Evolutionary conservation across 1,140 invertebrate genomes (phyloP).

Genomic region (Drosophila takahashii): DNA sequence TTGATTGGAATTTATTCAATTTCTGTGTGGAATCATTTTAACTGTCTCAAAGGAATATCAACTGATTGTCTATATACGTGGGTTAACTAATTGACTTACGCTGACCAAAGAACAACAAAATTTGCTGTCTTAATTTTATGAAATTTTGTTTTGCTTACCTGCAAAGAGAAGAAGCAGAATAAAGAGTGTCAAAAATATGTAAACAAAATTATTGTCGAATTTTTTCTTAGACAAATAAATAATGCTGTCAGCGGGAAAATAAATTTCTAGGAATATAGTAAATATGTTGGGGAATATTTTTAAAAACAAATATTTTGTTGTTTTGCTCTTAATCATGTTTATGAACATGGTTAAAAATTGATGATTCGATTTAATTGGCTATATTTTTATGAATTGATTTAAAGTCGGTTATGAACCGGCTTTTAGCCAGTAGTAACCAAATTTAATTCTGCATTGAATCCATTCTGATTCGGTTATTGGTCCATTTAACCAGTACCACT

Average conservation of each 20-base stretch:
- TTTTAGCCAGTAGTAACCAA: not conserved
- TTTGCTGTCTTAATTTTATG: constrained; percentile 16
- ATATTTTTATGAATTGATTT: not conserved
- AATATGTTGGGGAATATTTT: constrained; percentile 1
- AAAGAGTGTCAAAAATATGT: constrained; percentile 61
- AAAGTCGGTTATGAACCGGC: not conserved
- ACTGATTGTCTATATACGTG: constrained; percentile 5
- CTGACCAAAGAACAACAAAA: constrained; percentile 18
- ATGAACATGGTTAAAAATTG: too few relatives aligned
- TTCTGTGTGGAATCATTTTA: constrained; percentile 62
- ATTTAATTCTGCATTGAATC: not conserved
- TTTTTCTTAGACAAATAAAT: constrained; percentile 47
- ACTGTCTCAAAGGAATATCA: constrained; percentile 11
- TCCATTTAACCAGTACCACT: not conserved
- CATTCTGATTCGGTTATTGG: not conserved
- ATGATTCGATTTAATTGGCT: not conserved
- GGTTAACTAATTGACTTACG: constrained; percentile 68
- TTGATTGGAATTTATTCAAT: constrained; percentile 73
- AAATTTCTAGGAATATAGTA: constrained; percentile 31
- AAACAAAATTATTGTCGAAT: constrained; percentile 46
- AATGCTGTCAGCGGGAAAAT: constrained; percentile 50
- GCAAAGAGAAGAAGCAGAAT: constrained; percentile 60
- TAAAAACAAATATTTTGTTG: not conserved
- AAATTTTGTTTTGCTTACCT: constrained; percentile 62
- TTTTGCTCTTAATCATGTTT: not conserved